These are phyloP conservation scores for Margaritifera margaritifera DNA, from an alignment of 2,888 invertebrate genomes.

Conservation along the genomic window DNA sequence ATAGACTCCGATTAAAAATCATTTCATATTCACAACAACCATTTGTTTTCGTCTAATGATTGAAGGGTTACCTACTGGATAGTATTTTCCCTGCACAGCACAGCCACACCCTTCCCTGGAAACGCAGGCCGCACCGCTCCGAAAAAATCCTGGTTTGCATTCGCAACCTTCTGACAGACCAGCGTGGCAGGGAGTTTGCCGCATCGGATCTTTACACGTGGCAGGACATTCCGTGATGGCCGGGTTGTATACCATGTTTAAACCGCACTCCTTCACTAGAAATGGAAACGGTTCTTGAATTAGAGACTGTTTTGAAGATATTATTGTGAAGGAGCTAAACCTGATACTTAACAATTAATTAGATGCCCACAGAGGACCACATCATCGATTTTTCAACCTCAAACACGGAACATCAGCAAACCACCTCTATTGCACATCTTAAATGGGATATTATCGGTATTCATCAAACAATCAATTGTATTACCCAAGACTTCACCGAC, in stretches of 20 bases:
- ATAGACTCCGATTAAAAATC: too few species aligned
- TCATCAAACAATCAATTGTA: too few species aligned
- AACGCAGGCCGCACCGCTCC: constrained; percentile 24
- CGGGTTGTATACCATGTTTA: constrained; percentile 26
- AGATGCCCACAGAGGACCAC: neutral
- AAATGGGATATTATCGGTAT: too few species aligned
- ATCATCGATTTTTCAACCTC: constrained; percentile 25
- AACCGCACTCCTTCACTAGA: constrained; percentile 15
- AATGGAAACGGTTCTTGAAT: neutral
- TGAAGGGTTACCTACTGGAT: constrained; percentile 12
- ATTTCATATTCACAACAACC: too few species aligned
- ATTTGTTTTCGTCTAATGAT: too few species aligned
- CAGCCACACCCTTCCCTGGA: constrained; percentile 21
- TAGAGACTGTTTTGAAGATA: too few species aligned
- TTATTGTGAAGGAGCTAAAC: too few species aligned
- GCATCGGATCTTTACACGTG: constrained; percentile 22
- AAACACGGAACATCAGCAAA: neutral
- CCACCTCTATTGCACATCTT: too few species aligned
- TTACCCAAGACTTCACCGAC: too few species aligned
- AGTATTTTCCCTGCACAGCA: constrained; percentile 18
- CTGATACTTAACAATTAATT: too few species aligned
- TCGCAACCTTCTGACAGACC: constrained; percentile 27
- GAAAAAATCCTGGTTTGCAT: constrained; percentile 21
- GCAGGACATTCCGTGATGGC: constrained; percentile 27
- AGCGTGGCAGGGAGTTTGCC: constrained; percentile 13